Evolutionary conservation across 1,140 invertebrate species (phyloP).

Genomic region (Pseudobourletiella spinata): DNA sequence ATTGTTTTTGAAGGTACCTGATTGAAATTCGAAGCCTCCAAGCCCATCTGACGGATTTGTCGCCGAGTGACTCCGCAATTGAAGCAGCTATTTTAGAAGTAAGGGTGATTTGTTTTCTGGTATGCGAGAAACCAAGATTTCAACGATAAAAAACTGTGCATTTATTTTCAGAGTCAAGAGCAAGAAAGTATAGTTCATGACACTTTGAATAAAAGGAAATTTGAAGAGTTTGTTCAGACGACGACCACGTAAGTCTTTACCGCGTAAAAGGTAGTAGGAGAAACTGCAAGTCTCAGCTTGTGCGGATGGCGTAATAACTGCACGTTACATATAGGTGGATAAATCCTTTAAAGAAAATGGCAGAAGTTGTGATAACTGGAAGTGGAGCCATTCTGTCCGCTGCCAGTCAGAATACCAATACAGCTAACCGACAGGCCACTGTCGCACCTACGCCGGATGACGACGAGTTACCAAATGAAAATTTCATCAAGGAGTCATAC

Average conservation of each 20-base stretch:
- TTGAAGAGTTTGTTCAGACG: constrained; percentile 21
- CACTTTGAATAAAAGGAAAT: constrained; percentile 10
- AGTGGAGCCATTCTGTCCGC: constrained; percentile 6
- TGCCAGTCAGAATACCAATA: neutral
- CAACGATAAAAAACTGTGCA: too few species aligned
- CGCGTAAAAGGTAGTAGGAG: too few species aligned
- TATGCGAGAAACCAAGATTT: too few species aligned
- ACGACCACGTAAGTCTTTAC: constrained; percentile 23
- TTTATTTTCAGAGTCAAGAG: constrained; percentile 14
- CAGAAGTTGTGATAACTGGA: constrained; percentile 12
- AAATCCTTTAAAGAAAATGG: constrained; percentile 25
- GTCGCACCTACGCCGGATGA: constrained; percentile 4
- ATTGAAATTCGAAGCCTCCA: constrained; percentile 27
- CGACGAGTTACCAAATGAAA: constrained; percentile 1
- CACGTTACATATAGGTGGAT: too few species aligned
- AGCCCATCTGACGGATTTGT: constrained; percentile 11
- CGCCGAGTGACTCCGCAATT: constrained; percentile 11
- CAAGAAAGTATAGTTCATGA: constrained; percentile 12
- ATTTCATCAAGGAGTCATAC: constrained; percentile 19
- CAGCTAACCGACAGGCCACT: neutral
- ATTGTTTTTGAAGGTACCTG: constrained; percentile 15
- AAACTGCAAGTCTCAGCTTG: too few species aligned
- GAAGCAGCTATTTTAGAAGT: constrained; percentile 10
- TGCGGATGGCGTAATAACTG: too few species aligned
- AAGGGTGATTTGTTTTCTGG: too few species aligned